Evolutionary conservation across 2,888 invertebrate genomes (phyloP), one percentile per base, ranked within the genome.

Genomic region (Macrosoma leucophasiata): DNA sequence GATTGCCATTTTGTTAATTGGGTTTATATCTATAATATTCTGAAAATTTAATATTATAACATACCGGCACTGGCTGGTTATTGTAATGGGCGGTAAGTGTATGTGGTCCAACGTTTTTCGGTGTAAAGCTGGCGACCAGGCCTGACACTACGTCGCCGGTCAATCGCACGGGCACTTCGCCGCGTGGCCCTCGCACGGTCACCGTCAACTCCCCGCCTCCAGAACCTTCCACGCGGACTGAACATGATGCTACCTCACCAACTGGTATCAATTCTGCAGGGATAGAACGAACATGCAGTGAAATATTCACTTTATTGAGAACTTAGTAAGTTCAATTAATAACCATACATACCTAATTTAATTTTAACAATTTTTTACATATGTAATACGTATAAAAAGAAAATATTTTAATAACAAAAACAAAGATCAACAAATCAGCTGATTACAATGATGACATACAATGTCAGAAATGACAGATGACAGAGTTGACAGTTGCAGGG

Each of bases 101-200:
- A 66, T 96, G 96, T 1, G 95, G 93, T 33, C 97, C 98, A n/a
- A 98, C 97, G 73, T 93, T 92, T 39, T 88, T 88, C 1, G 98
- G 97, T 13, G 94, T 94, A 67, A 97, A 98, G 68, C 96, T 94
- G 17, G 95, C 94, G 0, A 93, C 92, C 57, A 96, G 91, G 2
- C 95, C 96, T 11, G 91, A 90, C 62, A 94, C 91, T 17, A 94
- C 92, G 52, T 94, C 94, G 9, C 95, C 95, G 1, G 94, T 94
- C 10, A 97, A 91, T 60, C 94, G 90, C 1, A 95, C 95, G 2
- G 96, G 96, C 13, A 96, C 84, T 61, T 95, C 95, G 14, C 91
- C 92, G 13, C 90, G 86, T 1, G 95, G 95, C n/a, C 94, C 94
- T 45, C 94, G 88, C 9, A 96, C 94, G 18, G 95, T 94, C 22